Evolutionary conservation across 2,888 invertebrate genomes (phyloP), one percentile per base, ranked within the genome.

Genomic region (Liodrosophila aerea): DNA sequence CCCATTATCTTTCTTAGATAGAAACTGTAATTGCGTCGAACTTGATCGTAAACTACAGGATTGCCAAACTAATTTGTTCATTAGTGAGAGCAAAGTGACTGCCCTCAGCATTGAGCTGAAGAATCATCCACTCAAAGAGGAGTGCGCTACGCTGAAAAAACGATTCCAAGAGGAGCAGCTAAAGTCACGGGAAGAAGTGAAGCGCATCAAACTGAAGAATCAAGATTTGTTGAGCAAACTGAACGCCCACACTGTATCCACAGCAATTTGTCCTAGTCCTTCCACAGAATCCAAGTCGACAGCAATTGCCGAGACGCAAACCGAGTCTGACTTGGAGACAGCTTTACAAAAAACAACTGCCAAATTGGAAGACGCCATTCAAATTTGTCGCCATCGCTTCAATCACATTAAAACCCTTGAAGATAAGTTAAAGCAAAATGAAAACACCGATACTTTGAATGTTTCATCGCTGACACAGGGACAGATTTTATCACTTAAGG

Each of bases 111-210:
- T 88, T 60, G 85, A 89, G 64, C 45, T 87, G 2, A 87, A 86
- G 61, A 82, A 82, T 53, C 87, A 90, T 73, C 88, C 89, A 0
- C 54, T 88, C 0, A 88, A 88, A 52, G 76, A 84, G 1, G 88
- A 90, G 58, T 87, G 86, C 50, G 85, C 81, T 0, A 61, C 51
- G 9, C 62, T 89, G 0, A 87, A 82, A 31, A 87, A 87, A 39
- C 77, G 87, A 2, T 54, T 89, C 0, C 64, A 73, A 13, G 88
- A 88, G 1, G 87, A 87, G 41, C 85, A 88, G 44, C 76, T 81
- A 0, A 86, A 80, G 34, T 63, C 78, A 1, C 80, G 81, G 0
- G 60, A 54, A 13, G 89, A 89, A 60, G 49, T 88, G 0, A 85
- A 83, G 52, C 84, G 86, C 13, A 68, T 77, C n/a, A 86, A 82